Percentiles rank a stretch among this genome's conserved stretches.
phyloP scores from a whole-genome alignment of 1,140 invertebrate genomes.

The Potamilus streckersoni region DNA sequence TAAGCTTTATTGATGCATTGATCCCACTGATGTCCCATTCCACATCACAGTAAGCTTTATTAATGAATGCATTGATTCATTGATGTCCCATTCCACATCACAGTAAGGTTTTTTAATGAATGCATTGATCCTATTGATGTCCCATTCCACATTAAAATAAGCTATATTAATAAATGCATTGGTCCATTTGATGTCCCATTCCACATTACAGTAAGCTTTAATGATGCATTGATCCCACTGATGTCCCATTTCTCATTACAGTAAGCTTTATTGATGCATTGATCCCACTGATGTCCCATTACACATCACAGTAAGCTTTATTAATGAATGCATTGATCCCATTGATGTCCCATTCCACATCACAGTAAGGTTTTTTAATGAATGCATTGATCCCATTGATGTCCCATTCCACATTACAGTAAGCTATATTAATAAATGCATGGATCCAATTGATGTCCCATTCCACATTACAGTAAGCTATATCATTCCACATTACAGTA shows the following conservation, averaged over 20 bases:
- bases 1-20: slow-evolving; percentile 13
- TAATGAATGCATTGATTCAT: slow-evolving; percentile 17
- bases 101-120: no score
- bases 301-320: background rate
- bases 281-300: no score
- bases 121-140: no score
- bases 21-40: slow-evolving; percentile 16
- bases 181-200: no score
- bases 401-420: slow-evolving; percentile 15
- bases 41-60: slow-evolving; percentile 15
- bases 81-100: slow-evolving; percentile 6
- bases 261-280: no score
- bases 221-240: no score
- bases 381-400: slow-evolving; percentile 16
- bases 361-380: slow-evolving; percentile 11
- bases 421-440: slow-evolving; percentile 15
- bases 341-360: slow-evolving; percentile 14
- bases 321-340: slow-evolving; percentile 19
- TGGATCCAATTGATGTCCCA: slow-evolving; percentile 14
- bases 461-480: background rate
- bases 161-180: background rate
- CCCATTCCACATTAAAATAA: slow-evolving; percentile 3
- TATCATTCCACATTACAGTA: no score
- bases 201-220: no score
- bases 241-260: no score